phyloP scores from a whole-genome alignment of 2,888 invertebrate genomes.

The Trypoxylon attenuatum region DNA sequence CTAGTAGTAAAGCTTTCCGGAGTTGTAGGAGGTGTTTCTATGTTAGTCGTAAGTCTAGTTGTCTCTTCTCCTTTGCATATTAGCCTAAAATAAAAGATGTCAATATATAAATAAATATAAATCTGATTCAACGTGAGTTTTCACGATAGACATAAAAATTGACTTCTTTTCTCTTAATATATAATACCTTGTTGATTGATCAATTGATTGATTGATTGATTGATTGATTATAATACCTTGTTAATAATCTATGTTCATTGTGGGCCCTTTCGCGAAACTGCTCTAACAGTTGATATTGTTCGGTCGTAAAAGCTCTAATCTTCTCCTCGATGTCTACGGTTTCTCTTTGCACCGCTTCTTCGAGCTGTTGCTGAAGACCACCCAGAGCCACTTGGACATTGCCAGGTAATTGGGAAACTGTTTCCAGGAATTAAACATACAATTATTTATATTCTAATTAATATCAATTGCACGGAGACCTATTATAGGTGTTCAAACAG shows the following conservation, averaged over 20 bases:
- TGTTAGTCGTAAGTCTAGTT: conserved; percentile 44
- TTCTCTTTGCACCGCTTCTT: conserved; percentile 82
- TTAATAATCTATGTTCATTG: conserved; percentile 82
- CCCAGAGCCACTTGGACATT: conserved; percentile 78
- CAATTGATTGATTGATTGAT: too few relatives aligned
- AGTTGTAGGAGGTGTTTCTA: conserved; percentile 56
- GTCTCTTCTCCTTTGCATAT: conserved; percentile 56
- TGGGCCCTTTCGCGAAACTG: conserved; percentile 83
- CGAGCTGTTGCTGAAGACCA: conserved; percentile 81
- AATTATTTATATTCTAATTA: conserved; percentile 5
- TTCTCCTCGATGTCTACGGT: conserved; percentile 84
- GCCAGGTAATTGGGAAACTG: conserved; percentile 75
- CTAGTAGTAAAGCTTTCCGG: conserved; percentile 57
- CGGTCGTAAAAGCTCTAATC: conserved; percentile 84
- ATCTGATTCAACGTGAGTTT: background rate
- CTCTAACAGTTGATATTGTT: conserved; percentile 85
- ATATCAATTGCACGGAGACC: background rate
- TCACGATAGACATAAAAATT: too few relatives aligned
- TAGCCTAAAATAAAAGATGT: conserved; percentile 53
- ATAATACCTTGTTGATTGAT: too few relatives aligned
- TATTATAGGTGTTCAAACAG: background rate
- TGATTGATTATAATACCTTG: conserved; percentile 75
- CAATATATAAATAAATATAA: background rate
- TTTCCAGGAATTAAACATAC: conserved; percentile 18
- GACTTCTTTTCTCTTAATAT: too few relatives aligned